Evolutionary conservation across 2,888 invertebrate genomes (phyloP).

Genomic region (Sipha maydis): DNA sequence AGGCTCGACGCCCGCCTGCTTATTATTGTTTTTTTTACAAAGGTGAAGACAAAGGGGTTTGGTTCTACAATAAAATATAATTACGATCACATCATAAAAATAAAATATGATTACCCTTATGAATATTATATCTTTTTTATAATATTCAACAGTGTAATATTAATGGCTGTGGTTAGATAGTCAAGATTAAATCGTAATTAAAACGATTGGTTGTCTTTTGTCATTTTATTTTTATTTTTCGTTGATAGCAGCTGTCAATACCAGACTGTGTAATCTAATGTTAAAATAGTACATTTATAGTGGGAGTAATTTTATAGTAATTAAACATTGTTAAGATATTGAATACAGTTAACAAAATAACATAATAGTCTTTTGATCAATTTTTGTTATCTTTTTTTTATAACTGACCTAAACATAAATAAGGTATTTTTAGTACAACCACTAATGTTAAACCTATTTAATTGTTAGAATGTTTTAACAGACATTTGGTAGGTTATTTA

Average conservation of each 20-base stretch:
- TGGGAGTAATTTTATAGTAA: too few relatives aligned
- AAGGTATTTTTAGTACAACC: too few relatives aligned
- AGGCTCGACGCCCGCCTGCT: not conserved
- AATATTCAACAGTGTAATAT: not conserved
- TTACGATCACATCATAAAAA: not conserved
- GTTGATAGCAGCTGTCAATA: not conserved
- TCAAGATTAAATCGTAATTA: not conserved
- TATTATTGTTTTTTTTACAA: not conserved
- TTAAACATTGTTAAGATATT: too few relatives aligned
- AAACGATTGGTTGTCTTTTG: not conserved
- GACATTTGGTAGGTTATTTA: too few relatives aligned
- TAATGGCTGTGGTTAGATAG: not conserved
- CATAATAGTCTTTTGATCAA: too few relatives aligned
- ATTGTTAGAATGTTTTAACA: too few relatives aligned
- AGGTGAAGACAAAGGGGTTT: not conserved
- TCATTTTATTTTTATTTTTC: not conserved
- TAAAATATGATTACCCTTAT: not conserved
- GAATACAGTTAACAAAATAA: too few relatives aligned
- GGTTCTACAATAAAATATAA: not conserved
- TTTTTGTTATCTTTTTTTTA: too few relatives aligned
- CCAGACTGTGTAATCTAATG: not conserved
- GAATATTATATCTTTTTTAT: not conserved
- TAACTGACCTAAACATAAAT: too few relatives aligned
- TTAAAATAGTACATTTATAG: too few relatives aligned
- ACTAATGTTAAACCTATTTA: too few relatives aligned